These are phyloP conservation scores for Cosmia trapezina DNA, from an alignment of 2,888 invertebrate species.

Conservation along the genomic window DNA sequence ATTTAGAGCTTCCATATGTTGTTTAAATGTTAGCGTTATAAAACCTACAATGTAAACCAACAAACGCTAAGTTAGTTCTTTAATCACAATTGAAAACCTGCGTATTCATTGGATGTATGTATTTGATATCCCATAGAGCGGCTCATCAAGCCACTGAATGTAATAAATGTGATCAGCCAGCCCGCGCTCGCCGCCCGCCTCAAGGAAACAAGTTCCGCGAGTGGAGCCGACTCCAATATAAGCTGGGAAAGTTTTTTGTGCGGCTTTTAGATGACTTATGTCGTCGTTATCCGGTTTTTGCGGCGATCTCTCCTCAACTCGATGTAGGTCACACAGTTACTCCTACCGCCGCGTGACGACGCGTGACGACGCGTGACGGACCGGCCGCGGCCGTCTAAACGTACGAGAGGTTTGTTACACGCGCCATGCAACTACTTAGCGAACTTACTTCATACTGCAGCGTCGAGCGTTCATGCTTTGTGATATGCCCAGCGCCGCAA, in stretches of 20 bases:
- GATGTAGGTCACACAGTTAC: constrained; percentile 52
- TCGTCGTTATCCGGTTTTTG: constrained; percentile 60
- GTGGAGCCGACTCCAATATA: constrained; percentile 42
- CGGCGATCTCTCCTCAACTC: constrained; percentile 41
- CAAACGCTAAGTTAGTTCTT: neutral
- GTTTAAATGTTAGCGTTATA: too few relatives aligned
- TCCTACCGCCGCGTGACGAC: neutral
- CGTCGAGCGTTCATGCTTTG: neutral
- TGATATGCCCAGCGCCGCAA: neutral
- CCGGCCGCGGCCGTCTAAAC: neutral
- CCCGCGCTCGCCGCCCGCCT: neutral
- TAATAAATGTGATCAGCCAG: constrained; percentile 15
- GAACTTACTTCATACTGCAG: neutral
- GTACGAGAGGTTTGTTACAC: constrained; percentile 24
- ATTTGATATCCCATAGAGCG: constrained; percentile 10
- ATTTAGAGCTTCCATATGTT: too few relatives aligned
- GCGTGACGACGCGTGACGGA: neutral
- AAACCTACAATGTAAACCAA: neutral
- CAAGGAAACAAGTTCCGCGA: constrained; percentile 32
- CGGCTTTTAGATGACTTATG: constrained; percentile 59
- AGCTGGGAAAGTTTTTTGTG: constrained; percentile 56
- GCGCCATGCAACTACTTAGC: neutral
- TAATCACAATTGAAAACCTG: neutral
- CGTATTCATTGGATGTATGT: neutral
- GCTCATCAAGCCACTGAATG: constrained; percentile 26